Percentiles rank a stretch among this genome's conserved stretches.
phyloP scores from a whole-genome alignment of 1,140 invertebrate species.

The Fopius arisanus region DNA sequence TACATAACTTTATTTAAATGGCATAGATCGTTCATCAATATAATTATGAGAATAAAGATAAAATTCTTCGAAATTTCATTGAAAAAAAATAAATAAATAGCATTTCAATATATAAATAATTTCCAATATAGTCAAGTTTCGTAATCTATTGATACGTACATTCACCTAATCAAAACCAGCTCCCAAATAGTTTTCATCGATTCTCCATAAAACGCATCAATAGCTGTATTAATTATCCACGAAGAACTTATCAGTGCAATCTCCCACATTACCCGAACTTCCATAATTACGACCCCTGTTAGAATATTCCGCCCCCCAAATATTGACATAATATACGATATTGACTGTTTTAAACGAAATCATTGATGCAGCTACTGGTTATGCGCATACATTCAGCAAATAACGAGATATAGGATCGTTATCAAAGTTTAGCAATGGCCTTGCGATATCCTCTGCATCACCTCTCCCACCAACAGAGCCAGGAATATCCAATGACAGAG shows the following conservation, averaged over 20 bases:
- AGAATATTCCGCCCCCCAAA: neutral
- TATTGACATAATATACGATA: neutral
- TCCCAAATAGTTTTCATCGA: neutral
- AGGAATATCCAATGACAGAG: neutral
- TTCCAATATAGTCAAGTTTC: too few species aligned
- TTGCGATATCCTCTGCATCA: neutral
- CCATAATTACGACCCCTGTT: neutral
- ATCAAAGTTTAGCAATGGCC: neutral
- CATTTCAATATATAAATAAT: too few species aligned
- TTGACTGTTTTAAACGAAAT: neutral
- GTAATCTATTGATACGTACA: neutral
- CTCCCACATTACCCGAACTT: neutral
- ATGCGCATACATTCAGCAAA: neutral
- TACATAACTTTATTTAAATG: too few species aligned
- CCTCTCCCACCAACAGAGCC: neutral
- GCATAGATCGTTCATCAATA: too few species aligned
- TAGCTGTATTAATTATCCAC: neutral
- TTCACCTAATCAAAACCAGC: neutral
- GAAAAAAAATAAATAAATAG: too few species aligned
- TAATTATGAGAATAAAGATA: too few species aligned
- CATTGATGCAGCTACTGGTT: neutral
- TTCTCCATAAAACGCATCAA: neutral
- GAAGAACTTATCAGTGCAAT: neutral
- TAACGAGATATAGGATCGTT: conserved; percentile 1
- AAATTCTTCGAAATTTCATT: too few species aligned